phyloP scores from a whole-genome alignment of 2,113 vertebrate genomes.

The Mesembrinibis cayennensis region DNA sequence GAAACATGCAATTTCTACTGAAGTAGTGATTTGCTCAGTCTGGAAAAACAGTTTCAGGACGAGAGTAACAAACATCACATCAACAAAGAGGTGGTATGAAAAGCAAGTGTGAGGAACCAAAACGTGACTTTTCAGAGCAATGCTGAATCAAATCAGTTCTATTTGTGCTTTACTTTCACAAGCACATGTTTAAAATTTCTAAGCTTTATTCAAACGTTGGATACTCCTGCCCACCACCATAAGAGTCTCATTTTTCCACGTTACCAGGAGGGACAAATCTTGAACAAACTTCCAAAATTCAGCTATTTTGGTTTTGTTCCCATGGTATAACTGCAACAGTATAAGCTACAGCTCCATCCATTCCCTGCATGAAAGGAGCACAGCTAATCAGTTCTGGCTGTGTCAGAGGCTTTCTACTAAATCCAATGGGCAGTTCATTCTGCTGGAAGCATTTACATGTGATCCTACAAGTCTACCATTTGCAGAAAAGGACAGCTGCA shows the following conservation, averaged over 20 bases:
- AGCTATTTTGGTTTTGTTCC: constrained; percentile 11
- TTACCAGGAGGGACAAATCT: neutral
- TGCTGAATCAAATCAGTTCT: neutral
- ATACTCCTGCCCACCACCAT: constrained; percentile 1
- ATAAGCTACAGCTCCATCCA: neutral
- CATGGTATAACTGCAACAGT: neutral
- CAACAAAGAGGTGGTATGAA: neutral
- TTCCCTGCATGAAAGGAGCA: neutral
- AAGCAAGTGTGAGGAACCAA: neutral
- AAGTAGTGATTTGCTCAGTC: neutral
- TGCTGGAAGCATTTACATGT: neutral
- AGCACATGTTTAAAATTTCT: constrained; percentile 10
- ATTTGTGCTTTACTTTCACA: constrained; percentile 28
- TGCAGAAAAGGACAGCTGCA: neutral
- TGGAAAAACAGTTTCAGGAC: neutral
- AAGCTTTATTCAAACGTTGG: neutral
- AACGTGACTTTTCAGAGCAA: neutral
- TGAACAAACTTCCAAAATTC: neutral
- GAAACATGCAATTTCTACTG: neutral
- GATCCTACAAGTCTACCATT: neutral
- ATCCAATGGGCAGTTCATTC: neutral
- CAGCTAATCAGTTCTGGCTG: neutral
- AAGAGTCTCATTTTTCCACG: neutral
- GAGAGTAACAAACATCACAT: neutral
- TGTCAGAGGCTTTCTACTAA: neutral